Conservation (phyloP, 2,113 vertebrate species). For the Propithecus coquereli region DNA sequence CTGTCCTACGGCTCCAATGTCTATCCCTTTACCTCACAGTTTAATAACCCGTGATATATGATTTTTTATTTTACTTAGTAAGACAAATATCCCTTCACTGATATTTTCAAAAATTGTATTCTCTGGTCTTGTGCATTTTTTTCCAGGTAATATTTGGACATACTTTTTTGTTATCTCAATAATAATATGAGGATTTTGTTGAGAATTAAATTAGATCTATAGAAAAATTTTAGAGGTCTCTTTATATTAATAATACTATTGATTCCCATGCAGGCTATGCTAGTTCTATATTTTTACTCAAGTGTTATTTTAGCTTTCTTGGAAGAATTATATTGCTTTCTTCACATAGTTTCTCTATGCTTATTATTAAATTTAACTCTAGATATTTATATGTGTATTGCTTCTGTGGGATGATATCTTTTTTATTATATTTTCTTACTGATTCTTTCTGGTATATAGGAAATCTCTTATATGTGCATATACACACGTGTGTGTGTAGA, state of each 20-base stretch:
- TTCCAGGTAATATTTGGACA: neutral
- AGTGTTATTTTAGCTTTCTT: neutral
- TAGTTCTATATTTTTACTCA: neutral
- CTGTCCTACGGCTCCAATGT: neutral
- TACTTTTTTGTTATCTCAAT: neutral
- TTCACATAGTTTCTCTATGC: neutral
- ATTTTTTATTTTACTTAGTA: neutral
- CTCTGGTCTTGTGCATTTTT: neutral
- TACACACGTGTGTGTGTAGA: neutral
- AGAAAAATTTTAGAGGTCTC: neutral
- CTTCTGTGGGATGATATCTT: neutral
- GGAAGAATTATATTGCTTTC: neutral
- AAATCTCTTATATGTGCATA: neutral
- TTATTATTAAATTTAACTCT: conserved; percentile 34
- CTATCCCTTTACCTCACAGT: neutral
- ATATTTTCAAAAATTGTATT: neutral
- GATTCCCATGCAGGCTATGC: neutral
- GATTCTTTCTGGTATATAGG: neutral
- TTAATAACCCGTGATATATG: neutral
- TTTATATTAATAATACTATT: neutral
- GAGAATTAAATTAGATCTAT: neutral
- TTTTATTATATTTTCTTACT: neutral
- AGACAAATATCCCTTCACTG: neutral
- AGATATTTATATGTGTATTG: neutral
- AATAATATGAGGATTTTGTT: neutral